These are phyloP conservation scores for Ophion obscuratus DNA, from an alignment of 2,888 invertebrate genomes.

Conservation along the genomic window DNA sequence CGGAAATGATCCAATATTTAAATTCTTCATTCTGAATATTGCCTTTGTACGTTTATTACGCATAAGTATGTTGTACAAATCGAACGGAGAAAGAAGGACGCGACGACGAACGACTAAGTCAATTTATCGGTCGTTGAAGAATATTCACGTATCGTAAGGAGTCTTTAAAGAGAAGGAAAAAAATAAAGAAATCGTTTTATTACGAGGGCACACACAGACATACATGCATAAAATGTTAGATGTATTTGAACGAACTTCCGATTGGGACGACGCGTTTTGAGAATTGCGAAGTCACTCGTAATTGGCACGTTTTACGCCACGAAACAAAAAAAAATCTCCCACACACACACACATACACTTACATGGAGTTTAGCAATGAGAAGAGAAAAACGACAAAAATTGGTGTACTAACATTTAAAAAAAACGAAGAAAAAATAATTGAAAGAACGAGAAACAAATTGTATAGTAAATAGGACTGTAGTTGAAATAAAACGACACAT, in stretches of 20 bases:
- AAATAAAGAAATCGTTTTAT: constrained; percentile 8
- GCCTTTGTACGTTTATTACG: constrained; percentile 21
- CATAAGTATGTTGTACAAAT: constrained; percentile 52
- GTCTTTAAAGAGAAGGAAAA: constrained; percentile 33
- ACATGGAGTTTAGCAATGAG: constrained; percentile 70
- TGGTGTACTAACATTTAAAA: constrained; percentile 76
- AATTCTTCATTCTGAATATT: constrained; percentile 49
- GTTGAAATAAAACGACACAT: constrained; percentile 80
- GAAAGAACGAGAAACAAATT: constrained; percentile 71
- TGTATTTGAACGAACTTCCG: constrained; percentile 38
- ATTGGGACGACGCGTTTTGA: constrained; percentile 43
- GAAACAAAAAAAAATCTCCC: background rate
- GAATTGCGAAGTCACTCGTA: constrained; percentile 30
- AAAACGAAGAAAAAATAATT: constrained; percentile 34
- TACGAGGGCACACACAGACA: background rate
- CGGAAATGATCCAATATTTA: constrained; percentile 35
- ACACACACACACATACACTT: constrained; percentile 41
- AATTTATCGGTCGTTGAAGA: constrained; percentile 50
- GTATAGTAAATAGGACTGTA: constrained; percentile 81
- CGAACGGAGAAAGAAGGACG: constrained; percentile 15
- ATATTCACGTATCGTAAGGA: constrained; percentile 45
- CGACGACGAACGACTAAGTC: constrained; percentile 37
- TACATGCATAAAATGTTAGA: constrained; percentile 15
- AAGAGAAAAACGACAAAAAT: constrained; percentile 58
- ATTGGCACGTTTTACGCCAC: constrained; percentile 41